These are phyloP conservation scores for Pteruthius melanotis DNA, from an alignment of 2,113 vertebrate species.

Conservation along the genomic window DNA sequence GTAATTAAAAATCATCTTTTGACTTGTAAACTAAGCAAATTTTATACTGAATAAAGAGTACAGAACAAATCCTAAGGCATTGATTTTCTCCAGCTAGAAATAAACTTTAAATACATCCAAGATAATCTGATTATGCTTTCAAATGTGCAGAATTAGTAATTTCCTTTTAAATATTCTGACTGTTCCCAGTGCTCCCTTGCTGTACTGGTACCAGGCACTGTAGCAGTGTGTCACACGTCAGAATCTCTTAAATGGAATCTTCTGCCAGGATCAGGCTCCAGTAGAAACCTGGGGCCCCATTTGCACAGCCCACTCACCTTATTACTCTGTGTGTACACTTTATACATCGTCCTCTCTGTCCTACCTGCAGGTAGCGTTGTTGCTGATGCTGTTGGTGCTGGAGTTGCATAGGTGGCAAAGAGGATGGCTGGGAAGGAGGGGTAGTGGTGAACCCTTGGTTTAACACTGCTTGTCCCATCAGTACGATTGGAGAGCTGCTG, in stretches of 20 bases:
- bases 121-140: constrained; percentile 30
- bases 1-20: constrained; percentile 52
- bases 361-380: constrained; percentile 75
- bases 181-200: background rate
- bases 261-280: background rate
- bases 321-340: background rate
- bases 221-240: background rate
- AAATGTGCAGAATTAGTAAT: background rate
- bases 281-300: background rate
- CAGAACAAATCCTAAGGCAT: constrained; percentile 33
- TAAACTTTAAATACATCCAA: background rate
- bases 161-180: background rate
- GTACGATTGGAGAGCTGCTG: constrained; percentile 66
- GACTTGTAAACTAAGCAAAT: constrained; percentile 41
- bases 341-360: background rate
- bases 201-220: background rate
- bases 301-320: background rate
- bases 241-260: background rate
- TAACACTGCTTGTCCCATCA: constrained; percentile 77
- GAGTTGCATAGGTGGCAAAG: constrained; percentile 72
- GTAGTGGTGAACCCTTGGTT: constrained; percentile 68
- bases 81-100: constrained; percentile 20
- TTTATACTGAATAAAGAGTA: constrained; percentile 22
- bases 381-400: constrained; percentile 71
- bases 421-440: constrained; percentile 62